These are phyloP conservation scores for Sphaeramia orbicularis DNA, from an alignment of 2,797 vertebrate genomes.

Conservation along the genomic window DNA sequence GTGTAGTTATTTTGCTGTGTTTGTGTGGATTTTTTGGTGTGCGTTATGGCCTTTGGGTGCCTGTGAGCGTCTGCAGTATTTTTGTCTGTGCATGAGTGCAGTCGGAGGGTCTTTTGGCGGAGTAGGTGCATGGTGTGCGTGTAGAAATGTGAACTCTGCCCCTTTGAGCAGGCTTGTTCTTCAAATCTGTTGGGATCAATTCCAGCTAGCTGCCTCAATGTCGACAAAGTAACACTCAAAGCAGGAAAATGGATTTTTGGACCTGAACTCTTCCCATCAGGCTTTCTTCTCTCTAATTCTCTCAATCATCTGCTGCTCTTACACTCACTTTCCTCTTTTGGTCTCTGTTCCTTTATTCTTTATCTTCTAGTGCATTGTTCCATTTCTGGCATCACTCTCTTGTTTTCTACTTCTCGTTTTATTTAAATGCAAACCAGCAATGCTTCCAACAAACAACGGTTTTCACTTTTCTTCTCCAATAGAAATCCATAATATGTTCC, in stretches of 20 bases:
- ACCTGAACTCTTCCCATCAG: slow-evolving; percentile 56
- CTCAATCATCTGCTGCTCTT: slow-evolving; percentile 39
- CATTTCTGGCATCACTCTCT: neutral
- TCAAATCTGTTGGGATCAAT: slow-evolving; percentile 78
- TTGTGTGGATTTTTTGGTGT: slow-evolving; percentile 22
- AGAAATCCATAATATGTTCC: slow-evolving; percentile 7
- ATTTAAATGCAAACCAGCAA: too few species aligned
- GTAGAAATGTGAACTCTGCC: slow-evolving; percentile 60
- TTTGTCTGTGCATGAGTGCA: slow-evolving; percentile 31
- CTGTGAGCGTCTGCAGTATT: slow-evolving; percentile 37
- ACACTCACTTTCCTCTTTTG: slow-evolving; percentile 6
- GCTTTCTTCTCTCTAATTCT: slow-evolving; percentile 48
- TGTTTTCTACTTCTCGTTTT: neutral
- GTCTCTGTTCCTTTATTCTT: neutral
- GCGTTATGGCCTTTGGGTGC: slow-evolving; percentile 38
- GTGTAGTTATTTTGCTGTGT: slow-evolving; percentile 32
- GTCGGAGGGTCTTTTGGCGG: slow-evolving; percentile 24
- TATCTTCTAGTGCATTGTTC: neutral
- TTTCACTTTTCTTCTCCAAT: neutral
- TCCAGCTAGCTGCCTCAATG: slow-evolving; percentile 70
- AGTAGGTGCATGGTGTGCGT: slow-evolving; percentile 34
- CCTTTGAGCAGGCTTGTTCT: slow-evolving; percentile 63
- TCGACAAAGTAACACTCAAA: slow-evolving; percentile 68
- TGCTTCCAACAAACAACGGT: too few species aligned
- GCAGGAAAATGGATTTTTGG: slow-evolving; percentile 65